Evolutionary conservation across 2,113 vertebrate genomes (phyloP).

Genomic region (Cinclus mexicanus): DNA sequence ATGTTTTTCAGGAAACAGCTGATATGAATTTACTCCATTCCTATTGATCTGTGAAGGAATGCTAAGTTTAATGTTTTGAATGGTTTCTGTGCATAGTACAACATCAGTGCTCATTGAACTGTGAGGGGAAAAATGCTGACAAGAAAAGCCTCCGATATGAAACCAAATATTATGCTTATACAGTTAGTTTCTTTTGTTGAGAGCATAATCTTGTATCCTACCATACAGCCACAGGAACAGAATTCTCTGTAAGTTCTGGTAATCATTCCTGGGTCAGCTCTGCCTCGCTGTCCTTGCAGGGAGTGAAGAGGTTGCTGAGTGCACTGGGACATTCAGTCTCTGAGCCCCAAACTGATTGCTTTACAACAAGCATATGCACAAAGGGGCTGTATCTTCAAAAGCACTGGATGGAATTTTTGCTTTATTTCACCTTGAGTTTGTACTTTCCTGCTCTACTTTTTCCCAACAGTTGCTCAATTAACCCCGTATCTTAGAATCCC

Average conservation of each 20-base stretch:
- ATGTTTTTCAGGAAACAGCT: neutral
- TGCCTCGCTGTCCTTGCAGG: neutral
- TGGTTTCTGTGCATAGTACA: neutral
- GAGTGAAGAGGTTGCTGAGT: neutral
- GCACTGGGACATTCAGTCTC: neutral
- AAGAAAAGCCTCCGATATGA: neutral
- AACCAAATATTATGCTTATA: neutral
- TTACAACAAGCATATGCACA: accelerated
- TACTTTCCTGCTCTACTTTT: neutral
- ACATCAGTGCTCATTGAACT: neutral
- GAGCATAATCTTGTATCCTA: neutral
- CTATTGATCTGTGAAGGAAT: neutral
- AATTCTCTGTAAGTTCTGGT: neutral
- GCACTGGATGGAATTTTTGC: neutral
- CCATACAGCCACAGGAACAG: neutral
- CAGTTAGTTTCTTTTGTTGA: neutral
- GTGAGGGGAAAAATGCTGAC: neutral
- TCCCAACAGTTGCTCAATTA: accelerated
- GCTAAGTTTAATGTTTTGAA: neutral
- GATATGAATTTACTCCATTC: neutral
- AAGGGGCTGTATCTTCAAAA: neutral
- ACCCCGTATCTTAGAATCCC: neutral
- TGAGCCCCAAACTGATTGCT: neutral
- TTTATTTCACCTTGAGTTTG: neutral
- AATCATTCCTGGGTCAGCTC: neutral